A percentile compares a stretch with the other conserved stretches of the same genome.
These are phyloP conservation scores for Glaucomys volans DNA, from an alignment of 2,113 vertebrate genomes.

Conservation along the genomic window DNA sequence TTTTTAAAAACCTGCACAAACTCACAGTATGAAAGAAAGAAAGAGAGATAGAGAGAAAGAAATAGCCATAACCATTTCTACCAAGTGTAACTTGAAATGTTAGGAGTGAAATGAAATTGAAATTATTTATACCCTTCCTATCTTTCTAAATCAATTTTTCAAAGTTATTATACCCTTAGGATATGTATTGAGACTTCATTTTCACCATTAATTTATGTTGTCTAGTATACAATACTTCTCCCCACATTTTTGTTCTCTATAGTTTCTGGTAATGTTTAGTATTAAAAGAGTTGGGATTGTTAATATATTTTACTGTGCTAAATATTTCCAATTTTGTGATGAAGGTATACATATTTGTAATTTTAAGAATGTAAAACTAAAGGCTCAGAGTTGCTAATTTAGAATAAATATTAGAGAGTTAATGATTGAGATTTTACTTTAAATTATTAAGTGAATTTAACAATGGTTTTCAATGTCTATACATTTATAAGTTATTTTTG, in stretches of 20 bases:
- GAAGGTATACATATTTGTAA: neutral
- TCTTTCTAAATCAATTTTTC: constrained; percentile 85
- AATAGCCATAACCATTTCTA: neutral
- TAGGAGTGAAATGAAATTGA: constrained; percentile 65
- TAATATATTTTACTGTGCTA: neutral
- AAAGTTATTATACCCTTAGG: constrained; percentile 80
- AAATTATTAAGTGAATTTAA: constrained; percentile 46
- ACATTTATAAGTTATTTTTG: constrained; percentile 18
- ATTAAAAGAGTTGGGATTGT: neutral
- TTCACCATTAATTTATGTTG: constrained; percentile 83
- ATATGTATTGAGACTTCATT: constrained; percentile 48
- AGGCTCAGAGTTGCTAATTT: neutral
- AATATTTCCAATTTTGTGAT: constrained; percentile 44
- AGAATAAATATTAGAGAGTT: constrained; percentile 4
- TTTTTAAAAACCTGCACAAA: constrained; percentile 83
- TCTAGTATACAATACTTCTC: constrained; percentile 82
- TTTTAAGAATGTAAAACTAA: constrained; percentile 5
- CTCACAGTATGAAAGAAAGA: constrained; percentile 36
- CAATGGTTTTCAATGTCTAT: neutral
- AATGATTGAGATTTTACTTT: constrained; percentile 36
- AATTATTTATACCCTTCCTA: constrained; percentile 83
- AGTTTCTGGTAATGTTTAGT: constrained; percentile 64
- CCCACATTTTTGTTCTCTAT: constrained; percentile 76
- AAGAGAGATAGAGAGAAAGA: neutral
- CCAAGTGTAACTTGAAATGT: constrained; percentile 62